These are phyloP conservation scores for Equus przewalskii DNA, from an alignment of 2,113 vertebrate species.

Conservation along the genomic window DNA sequence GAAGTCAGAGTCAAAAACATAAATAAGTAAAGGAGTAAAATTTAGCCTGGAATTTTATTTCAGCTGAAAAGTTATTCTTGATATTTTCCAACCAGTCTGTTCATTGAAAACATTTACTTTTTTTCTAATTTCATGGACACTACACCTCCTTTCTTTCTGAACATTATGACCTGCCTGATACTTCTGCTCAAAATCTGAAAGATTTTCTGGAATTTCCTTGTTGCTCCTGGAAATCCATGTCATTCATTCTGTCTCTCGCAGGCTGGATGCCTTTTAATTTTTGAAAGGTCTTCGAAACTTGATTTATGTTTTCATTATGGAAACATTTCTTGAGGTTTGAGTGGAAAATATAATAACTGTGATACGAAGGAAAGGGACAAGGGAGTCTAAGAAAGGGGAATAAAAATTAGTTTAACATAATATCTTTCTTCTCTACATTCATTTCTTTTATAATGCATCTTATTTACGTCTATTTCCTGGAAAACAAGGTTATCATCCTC, in stretches of 20 bases:
- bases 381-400: slow-evolving; percentile 2
- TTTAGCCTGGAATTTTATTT: neutral
- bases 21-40: neutral
- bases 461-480: slow-evolving; percentile 43
- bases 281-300: slow-evolving; percentile 70
- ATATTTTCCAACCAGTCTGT: neutral
- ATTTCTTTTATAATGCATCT: slow-evolving; percentile 27
- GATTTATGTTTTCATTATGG: slow-evolving; percentile 75
- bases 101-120: neutral
- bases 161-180: neutral
- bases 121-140: neutral
- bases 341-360: slow-evolving; percentile 49
- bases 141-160: neutral
- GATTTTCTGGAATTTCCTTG: slow-evolving; percentile 66
- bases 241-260: slow-evolving; percentile 50
- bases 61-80: slow-evolving; percentile 27
- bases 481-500: neutral
- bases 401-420: slow-evolving; percentile 53
- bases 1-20: neutral
- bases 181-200: neutral
- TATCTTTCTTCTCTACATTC: neutral
- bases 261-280: slow-evolving; percentile 51
- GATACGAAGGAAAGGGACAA: slow-evolving; percentile 22
- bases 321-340: slow-evolving; percentile 65
- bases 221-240: slow-evolving; percentile 43